Evolutionary conservation across 1,140 invertebrate genomes (phyloP).

Genomic region (Diplogasteroides magnus): DNA sequence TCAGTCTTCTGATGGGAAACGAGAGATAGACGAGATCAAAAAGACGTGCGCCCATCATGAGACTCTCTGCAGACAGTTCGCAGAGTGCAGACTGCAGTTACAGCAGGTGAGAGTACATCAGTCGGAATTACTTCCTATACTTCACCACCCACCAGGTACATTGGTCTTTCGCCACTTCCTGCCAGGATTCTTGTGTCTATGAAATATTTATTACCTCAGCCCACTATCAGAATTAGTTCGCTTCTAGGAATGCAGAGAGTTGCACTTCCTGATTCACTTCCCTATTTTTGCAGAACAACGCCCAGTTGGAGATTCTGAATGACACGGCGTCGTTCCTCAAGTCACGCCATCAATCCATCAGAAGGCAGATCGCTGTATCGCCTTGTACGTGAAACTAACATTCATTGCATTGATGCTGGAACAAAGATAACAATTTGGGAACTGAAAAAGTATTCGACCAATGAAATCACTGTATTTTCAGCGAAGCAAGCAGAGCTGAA

Average conservation of each 20-base stretch:
- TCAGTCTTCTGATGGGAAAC: constrained; percentile 28
- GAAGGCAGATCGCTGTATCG: constrained; percentile 20
- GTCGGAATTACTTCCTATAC: too few species aligned
- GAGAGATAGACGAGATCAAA: constrained; percentile 32
- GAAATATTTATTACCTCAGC: too few species aligned
- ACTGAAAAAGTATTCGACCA: constrained; percentile 1
- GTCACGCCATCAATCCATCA: constrained; percentile 26
- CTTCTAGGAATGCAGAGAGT: too few species aligned
- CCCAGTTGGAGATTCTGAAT: constrained; percentile 37
- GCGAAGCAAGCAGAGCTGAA: constrained; percentile 26
- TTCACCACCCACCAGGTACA: too few species aligned
- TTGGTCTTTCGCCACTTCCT: too few species aligned
- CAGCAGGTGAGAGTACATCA: constrained; percentile 20
- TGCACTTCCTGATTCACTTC: too few species aligned
- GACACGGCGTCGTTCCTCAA: constrained; percentile 29
- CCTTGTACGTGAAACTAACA: too few species aligned
- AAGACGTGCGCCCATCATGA: constrained; percentile 36
- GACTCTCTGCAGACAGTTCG: constrained; percentile 24
- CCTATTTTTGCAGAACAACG: constrained; percentile 25
- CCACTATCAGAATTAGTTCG: too few species aligned
- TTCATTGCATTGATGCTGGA: too few species aligned
- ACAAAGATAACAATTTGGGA: too few species aligned
- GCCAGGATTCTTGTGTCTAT: too few species aligned
- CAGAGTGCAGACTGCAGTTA: constrained; percentile 21
- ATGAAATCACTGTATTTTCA: constrained; percentile 18